A percentile compares a stretch with the other conserved stretches of the same genome.
Evolutionary conservation across 2,888 invertebrate species (phyloP).

Genomic region (Drosophila sordidapex): DNA sequence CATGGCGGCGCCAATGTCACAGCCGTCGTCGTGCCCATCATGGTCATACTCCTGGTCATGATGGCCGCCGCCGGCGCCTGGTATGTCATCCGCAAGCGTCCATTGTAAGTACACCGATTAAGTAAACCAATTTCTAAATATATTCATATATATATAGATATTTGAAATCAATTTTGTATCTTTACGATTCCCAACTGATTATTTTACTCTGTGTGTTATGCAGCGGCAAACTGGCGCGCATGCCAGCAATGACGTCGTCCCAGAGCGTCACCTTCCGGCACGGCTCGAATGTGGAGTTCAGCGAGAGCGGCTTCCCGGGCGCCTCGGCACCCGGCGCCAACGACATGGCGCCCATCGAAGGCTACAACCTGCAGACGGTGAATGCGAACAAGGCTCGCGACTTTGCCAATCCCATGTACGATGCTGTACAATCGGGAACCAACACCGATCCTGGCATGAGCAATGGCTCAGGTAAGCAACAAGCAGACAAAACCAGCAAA

Average conservation of each 20-base stretch:
- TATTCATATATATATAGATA: neutral
- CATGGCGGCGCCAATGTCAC: constrained; percentile 87
- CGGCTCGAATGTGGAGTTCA: constrained; percentile 96
- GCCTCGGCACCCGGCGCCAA: constrained; percentile 70
- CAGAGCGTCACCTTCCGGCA: constrained; percentile 97
- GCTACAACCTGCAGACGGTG: constrained; percentile 92
- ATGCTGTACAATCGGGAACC: constrained; percentile 90
- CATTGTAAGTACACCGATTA: constrained; percentile 89
- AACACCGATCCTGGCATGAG: constrained; percentile 87
- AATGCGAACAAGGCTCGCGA: constrained; percentile 91
- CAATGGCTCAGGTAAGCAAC: constrained; percentile 86
- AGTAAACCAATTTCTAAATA: neutral
- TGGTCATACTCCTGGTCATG: constrained; percentile 90
- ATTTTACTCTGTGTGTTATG: neutral
- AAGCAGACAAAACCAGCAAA: neutral
- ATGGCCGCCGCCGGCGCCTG: constrained; percentile 90
- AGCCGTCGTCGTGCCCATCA: constrained; percentile 92
- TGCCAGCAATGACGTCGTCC: constrained; percentile 92
- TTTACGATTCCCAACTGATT: neutral
- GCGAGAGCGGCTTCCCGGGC: constrained; percentile 86
- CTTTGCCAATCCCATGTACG: constrained; percentile 99
- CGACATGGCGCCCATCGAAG: constrained; percentile 88
- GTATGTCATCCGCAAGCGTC: constrained; percentile 92
- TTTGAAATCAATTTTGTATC: neutral
- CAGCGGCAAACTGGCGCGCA: constrained; percentile 92